phyloP scores from a whole-genome alignment of 1,140 invertebrate genomes.

The Ruditapes philippinarum region DNA sequence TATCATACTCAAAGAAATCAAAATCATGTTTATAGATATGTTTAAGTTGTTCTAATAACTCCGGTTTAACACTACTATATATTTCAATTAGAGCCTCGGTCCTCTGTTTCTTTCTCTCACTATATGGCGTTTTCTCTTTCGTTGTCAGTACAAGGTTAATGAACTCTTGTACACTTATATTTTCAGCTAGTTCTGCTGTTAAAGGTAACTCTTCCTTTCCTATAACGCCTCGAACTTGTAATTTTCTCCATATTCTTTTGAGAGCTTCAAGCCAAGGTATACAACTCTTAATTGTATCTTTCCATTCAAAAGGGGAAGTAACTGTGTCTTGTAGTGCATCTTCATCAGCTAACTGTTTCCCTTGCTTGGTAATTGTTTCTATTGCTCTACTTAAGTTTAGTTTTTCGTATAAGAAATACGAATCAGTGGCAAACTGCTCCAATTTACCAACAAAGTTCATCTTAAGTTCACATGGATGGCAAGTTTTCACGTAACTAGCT shows the following conservation, averaged over 20 bases:
- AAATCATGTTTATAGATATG: conserved; percentile 55
- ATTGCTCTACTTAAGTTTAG: conserved; percentile 45
- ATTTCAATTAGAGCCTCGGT: conserved; percentile 59
- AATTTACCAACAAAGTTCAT: conserved; percentile 70
- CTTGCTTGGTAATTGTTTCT: conserved; percentile 12
- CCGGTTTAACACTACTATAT: conserved; percentile 34
- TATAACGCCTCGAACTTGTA: conserved; percentile 61
- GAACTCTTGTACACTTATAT: conserved; percentile 38
- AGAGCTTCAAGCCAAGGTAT: conserved; percentile 62
- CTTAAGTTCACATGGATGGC: conserved; percentile 65
- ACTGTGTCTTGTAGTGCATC: conserved; percentile 65
- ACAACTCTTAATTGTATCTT: conserved; percentile 28
- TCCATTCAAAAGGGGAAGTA: conserved; percentile 56
- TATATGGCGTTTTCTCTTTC: background rate
- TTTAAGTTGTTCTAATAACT: conserved; percentile 43
- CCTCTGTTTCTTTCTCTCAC: conserved; percentile 34
- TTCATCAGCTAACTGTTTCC: conserved; percentile 58
- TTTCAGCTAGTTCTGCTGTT: background rate
- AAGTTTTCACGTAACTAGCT: conserved; percentile 25
- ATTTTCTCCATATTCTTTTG: conserved; percentile 64
- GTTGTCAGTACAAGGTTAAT: conserved; percentile 24
- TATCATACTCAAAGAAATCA: conserved; percentile 68
- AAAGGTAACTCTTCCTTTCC: conserved; percentile 60
- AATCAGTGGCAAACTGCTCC: conserved; percentile 62
- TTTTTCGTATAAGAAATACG: conserved; percentile 36